phyloP scores from a whole-genome alignment of 2,797 vertebrate species.

The Gymnopithys bicolor region DNA sequence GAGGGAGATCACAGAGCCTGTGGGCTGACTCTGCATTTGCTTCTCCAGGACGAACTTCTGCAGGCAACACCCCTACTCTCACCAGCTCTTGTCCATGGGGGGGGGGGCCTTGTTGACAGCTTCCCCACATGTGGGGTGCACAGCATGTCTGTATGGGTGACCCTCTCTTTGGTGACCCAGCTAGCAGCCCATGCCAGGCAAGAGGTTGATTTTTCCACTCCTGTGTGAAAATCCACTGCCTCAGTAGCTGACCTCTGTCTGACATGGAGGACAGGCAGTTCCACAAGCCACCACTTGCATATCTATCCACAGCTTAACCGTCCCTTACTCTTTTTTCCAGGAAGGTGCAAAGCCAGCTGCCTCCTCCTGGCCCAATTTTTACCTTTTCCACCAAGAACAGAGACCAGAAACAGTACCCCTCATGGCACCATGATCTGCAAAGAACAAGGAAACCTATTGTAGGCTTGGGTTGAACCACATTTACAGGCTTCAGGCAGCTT shows the following conservation, averaged over 20 bases:
- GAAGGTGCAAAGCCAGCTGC: not conserved
- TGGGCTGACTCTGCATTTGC: not conserved
- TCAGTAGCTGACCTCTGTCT: not conserved
- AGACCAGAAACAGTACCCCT: not conserved
- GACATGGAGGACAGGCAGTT: not conserved
- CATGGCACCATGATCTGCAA: not conserved
- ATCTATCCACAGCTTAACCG: not conserved
- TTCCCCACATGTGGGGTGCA: rapidly evolving
- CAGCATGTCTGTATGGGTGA: rapidly evolving
- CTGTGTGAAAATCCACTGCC: not conserved
- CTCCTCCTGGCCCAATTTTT: not conserved
- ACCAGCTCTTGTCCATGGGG: not conserved
- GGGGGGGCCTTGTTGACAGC: not conserved
- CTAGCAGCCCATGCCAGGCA: rapidly evolving
- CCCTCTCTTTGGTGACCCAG: not conserved
- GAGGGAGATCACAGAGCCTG: not conserved
- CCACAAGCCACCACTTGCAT: not conserved
- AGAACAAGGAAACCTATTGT: not conserved
- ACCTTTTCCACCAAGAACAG: not conserved
- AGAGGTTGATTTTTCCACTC: not conserved
- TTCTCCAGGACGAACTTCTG: not conserved
- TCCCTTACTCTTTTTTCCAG: not conserved
- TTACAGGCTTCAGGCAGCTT: not conserved
- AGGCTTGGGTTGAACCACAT: not conserved
- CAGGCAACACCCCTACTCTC: not conserved